phyloP scores from a whole-genome alignment of 2,113 vertebrate species.

The Brevimyrus niger region DNA sequence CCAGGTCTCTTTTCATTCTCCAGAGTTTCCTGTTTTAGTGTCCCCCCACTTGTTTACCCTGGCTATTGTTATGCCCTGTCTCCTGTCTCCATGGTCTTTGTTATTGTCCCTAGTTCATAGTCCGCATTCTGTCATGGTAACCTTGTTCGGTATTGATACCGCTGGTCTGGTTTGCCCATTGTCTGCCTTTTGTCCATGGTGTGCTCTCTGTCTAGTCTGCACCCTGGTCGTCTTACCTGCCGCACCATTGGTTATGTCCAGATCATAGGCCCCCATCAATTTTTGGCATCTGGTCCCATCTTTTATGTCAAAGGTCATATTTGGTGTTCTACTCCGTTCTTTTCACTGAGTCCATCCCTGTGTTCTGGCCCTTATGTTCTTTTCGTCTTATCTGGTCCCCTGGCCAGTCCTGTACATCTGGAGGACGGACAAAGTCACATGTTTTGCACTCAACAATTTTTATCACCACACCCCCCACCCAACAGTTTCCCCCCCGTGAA shows the following conservation, averaged over 20 bases:
- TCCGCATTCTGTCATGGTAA: no score
- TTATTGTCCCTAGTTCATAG: not conserved
- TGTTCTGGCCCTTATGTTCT: no score
- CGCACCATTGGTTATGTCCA: not conserved
- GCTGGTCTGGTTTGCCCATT: no score
- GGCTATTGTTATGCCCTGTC: not conserved
- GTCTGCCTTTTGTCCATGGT: no score
- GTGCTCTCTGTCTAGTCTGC: not conserved
- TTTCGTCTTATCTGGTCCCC: no score
- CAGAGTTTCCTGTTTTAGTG: not conserved
- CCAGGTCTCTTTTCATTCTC: no score
- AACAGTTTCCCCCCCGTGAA: not conserved
- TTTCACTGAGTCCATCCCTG: not conserved
- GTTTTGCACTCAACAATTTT: not conserved
- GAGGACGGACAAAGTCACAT: not conserved
- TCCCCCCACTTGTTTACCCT: not conserved
- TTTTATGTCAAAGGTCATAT: not conserved
- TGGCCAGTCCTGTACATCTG: no score
- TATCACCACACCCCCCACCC: not conserved
- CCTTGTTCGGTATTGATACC: no score
- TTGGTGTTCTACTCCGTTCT: not conserved
- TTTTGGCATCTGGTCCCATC: not conserved
- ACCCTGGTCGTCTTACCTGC: not conserved
- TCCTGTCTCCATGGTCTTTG: not conserved
- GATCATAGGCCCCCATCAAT: not conserved